Evolutionary conservation across 1,140 invertebrate genomes (phyloP).

Genomic region (Hermetia illucens): DNA sequence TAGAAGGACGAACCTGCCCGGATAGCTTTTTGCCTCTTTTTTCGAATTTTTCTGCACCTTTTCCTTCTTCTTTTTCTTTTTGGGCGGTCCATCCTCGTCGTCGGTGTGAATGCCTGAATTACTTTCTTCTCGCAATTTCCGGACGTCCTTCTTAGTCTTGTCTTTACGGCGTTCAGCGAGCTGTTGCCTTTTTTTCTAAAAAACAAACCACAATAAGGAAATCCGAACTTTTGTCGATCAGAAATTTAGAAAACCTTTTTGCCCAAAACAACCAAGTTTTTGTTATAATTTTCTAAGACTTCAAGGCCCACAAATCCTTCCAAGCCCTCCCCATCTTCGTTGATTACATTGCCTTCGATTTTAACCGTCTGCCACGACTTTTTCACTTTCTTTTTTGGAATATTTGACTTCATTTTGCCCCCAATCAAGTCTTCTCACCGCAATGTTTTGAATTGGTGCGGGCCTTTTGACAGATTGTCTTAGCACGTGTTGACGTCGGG

Average conservation of each 20-base stretch:
- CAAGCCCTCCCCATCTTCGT: slow-evolving; percentile 19
- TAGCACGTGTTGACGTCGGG: too few relatives aligned
- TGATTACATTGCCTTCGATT: slow-evolving; percentile 26
- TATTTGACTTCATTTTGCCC: not conserved
- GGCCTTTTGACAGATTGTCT: too few relatives aligned
- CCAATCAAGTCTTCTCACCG: not conserved
- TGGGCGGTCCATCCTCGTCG: not conserved
- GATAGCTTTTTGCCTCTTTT: not conserved
- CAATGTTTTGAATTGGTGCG: too few relatives aligned
- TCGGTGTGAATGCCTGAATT: not conserved
- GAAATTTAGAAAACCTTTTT: slow-evolving; percentile 1
- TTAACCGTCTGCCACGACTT: slow-evolving; percentile 24
- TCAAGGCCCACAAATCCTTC: slow-evolving; percentile 27
- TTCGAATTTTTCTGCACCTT: not conserved
- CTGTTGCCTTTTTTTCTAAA: not conserved
- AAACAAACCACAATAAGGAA: not conserved
- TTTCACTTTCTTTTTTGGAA: not conserved
- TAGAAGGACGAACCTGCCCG: slow-evolving; percentile 4
- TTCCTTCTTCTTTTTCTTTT: slow-evolving; percentile 3
- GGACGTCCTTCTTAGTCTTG: not conserved
- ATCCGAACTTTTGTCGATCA: not conserved
- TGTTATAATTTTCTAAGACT: slow-evolving; percentile 25
- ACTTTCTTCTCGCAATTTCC: not conserved
- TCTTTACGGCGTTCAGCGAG: not conserved
- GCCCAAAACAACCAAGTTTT: slow-evolving; percentile 11